A percentile compares a stretch with the other conserved stretches of the same genome.
phyloP scores from a whole-genome alignment of 1,140 invertebrate genomes.

The Caenorhabditis latens region DNA sequence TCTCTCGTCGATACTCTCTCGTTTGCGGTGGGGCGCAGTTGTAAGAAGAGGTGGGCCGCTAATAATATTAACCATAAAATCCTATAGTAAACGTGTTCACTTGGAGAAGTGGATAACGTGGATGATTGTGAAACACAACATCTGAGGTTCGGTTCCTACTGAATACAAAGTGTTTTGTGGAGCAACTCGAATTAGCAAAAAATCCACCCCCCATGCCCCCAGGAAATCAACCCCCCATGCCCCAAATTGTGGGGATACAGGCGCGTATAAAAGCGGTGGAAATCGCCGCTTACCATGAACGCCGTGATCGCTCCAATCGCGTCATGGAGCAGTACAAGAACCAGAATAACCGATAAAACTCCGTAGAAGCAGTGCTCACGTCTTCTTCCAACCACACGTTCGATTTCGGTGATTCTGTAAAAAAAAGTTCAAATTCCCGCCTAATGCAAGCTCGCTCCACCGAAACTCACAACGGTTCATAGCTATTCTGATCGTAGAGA shows the following conservation, averaged over 20 bases:
- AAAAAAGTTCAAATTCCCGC: neutral
- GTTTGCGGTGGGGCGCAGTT: too few species aligned
- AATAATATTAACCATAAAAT: too few species aligned
- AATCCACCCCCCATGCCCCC: too few species aligned
- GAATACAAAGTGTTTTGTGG: neutral
- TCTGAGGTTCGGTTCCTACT: neutral
- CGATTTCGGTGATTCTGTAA: slow-evolving; percentile 36
- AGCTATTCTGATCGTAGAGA: slow-evolving; percentile 7
- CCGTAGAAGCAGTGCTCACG: slow-evolving; percentile 37
- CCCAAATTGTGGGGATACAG: too few species aligned
- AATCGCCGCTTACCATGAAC: neutral
- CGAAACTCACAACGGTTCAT: slow-evolving; percentile 16
- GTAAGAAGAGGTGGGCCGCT: too few species aligned
- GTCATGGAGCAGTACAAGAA: neutral
- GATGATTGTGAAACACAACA: too few species aligned
- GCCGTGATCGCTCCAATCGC: slow-evolving; percentile 23
- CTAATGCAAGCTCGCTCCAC: neutral
- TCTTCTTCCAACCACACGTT: slow-evolving; percentile 12
- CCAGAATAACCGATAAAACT: neutral
- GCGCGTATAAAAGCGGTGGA: too few species aligned
- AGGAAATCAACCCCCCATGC: too few species aligned
- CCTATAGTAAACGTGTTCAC: too few species aligned
- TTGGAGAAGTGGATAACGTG: too few species aligned
- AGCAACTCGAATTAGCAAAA: too few species aligned
- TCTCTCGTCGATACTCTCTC: too few species aligned